phyloP scores from a whole-genome alignment of 2,113 vertebrate species.

The Siniperca knerii region DNA sequence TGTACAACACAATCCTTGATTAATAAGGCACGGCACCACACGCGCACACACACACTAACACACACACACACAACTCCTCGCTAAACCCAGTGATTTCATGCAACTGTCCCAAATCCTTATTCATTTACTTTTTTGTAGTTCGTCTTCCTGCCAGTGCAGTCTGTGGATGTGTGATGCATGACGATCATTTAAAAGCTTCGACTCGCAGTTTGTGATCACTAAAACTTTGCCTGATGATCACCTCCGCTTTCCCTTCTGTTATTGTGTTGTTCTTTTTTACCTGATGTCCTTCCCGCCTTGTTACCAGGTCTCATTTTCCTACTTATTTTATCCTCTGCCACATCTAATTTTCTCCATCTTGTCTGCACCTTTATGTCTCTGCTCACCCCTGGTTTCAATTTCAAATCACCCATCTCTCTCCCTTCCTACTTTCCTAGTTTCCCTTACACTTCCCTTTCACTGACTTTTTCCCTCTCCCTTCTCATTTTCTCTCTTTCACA shows the following conservation, averaged over 20 bases:
- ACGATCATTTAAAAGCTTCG: background rate
- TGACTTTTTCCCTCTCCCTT: background rate
- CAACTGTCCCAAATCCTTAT: conserved; percentile 15
- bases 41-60: background rate
- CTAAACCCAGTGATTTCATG: conserved; percentile 7
- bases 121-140: background rate
- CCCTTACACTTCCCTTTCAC: conserved; percentile 5
- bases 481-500: background rate
- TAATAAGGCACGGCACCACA: background rate
- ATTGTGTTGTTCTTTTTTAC: background rate
- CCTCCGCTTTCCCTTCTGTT: conserved; percentile 1
- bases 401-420: background rate
- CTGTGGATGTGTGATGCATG: conserved; percentile 4
- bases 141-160: conserved; percentile 10
- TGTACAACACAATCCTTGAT: background rate
- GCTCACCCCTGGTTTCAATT: background rate
- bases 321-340: conserved; percentile 2
- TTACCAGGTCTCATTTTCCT: background rate
- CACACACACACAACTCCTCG: background rate
- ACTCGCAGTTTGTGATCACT: conserved; percentile 1
- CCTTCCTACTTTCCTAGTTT: background rate
- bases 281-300: background rate
- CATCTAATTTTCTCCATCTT: background rate
- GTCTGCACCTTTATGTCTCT: background rate
- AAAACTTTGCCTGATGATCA: conserved; percentile 5